A percentile compares a stretch with the other conserved stretches of the same genome.
Evolutionary conservation across 1,140 invertebrate genomes (phyloP).

Genomic region (Glossosoma conforme): DNA sequence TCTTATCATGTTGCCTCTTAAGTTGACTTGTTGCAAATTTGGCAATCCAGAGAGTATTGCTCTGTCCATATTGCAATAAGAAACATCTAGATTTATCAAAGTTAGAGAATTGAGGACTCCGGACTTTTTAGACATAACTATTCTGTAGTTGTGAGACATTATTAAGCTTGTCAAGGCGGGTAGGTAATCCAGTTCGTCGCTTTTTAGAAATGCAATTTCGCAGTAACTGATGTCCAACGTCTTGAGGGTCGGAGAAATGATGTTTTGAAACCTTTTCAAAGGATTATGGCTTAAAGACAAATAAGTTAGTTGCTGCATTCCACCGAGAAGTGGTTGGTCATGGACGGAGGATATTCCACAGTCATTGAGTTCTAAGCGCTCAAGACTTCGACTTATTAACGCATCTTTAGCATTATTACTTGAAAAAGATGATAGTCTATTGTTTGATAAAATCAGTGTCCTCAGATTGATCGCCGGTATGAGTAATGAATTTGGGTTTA

Average conservation of each 20-base stretch:
- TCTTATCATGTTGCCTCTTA: constrained; percentile 58
- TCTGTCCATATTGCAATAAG: constrained; percentile 58
- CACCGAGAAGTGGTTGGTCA: constrained; percentile 47
- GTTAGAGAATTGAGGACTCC: constrained; percentile 48
- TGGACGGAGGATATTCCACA: constrained; percentile 50
- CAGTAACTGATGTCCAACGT: constrained; percentile 54
- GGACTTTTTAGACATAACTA: constrained; percentile 40
- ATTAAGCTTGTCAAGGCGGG: constrained; percentile 47
- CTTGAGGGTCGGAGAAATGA: constrained; percentile 50
- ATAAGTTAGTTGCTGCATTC: constrained; percentile 48
- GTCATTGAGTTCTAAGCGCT: constrained; percentile 46
- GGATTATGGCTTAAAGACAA: constrained; percentile 52
- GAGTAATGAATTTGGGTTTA: constrained; percentile 48
- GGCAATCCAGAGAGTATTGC: constrained; percentile 58
- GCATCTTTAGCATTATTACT: constrained; percentile 48
- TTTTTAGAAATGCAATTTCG: constrained; percentile 44
- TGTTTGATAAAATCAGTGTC: constrained; percentile 48
- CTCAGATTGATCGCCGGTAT: constrained; percentile 42
- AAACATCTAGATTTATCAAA: constrained; percentile 55
- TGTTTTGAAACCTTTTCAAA: constrained; percentile 41
- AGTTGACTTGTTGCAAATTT: constrained; percentile 49
- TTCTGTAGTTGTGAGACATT: constrained; percentile 51
- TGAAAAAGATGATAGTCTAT: constrained; percentile 42
- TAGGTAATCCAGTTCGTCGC: constrained; percentile 46
- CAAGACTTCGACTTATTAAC: constrained; percentile 47